Base-by-base conservation (phyloP, 2,888 invertebrate species). In the Eurytoma californica region DNA sequence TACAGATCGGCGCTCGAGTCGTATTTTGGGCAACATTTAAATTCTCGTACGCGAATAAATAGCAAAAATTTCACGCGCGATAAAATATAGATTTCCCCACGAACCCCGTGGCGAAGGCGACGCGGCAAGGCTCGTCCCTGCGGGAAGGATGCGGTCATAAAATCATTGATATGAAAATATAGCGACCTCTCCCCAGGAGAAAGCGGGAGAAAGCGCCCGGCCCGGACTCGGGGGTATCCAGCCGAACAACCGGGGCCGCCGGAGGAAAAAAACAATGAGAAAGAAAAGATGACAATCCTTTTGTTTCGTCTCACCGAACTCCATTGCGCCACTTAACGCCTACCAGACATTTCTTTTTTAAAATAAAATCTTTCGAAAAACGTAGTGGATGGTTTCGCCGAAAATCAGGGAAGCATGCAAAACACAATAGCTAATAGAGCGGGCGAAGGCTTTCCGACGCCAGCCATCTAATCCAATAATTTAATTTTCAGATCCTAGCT, bases 11-110 rank as follows among this genome's bases (percentile, higher is more conserved):
- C 65, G 18, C 39, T 60, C 84, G 65, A 72, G 74, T 84, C 85
- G 86, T 87, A 88, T 89, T 89, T 88, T 86, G 86, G 87, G 86
- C 87, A 88, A 89, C 90, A 90, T 90, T 90, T 90, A 90, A 90
- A 90, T 90, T 90, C 90, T 89, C 89, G 89, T 90, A 90, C 89
- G 90, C 89, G 90, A 90, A 90, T 90, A 89, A 90, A 90, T 90
- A 90, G 90, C 89, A 87, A 90, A 90, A 90, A 90, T 90, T 90
- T 90, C 87, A 90, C 89, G 90, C 89, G 87, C 90, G 86, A 90
- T 90, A 90, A 90, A 90, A 89, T 90, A 90, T 90, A 90, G 90
- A 90, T 90, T 90, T 88, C 84, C 87, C 81, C 55, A 39, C 24
- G 49, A 83, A 82, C 84, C 83, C 83, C 80, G 84, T 82, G 79